These are phyloP conservation scores for Eilema sororculum DNA, from an alignment of 2,888 invertebrate genomes.

Conservation along the genomic window DNA sequence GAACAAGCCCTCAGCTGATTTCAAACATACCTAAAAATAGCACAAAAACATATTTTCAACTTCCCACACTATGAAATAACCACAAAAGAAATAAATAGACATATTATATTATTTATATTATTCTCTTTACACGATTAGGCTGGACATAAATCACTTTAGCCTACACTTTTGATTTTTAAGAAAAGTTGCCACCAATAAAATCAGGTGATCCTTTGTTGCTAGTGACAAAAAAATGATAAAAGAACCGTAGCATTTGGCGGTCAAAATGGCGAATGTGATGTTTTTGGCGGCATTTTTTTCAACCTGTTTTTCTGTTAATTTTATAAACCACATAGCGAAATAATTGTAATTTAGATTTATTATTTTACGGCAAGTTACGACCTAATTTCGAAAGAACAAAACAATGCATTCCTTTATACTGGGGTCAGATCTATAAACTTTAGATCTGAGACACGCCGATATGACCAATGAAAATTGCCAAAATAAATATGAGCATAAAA, in stretches of 20 bases:
- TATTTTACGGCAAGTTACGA: too few species aligned
- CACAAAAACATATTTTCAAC: slow-evolving; percentile 11
- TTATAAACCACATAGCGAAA: too few species aligned
- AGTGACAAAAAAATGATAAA: slow-evolving; percentile 29
- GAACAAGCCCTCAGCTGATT: slow-evolving; percentile 19
- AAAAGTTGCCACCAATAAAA: slow-evolving; percentile 36
- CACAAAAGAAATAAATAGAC: slow-evolving; percentile 5
- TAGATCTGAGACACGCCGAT: too few species aligned
- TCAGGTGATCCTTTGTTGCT: slow-evolving; percentile 43
- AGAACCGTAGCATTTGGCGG: slow-evolving; percentile 16
- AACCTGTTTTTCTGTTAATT: too few species aligned
- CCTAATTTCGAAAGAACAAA: too few species aligned
- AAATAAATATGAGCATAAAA: too few species aligned
- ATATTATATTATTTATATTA: slow-evolving; percentile 21
- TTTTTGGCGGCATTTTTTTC: neutral
- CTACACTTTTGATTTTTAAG: slow-evolving; percentile 20
- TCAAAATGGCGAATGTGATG: slow-evolving; percentile 16
- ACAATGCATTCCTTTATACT: too few species aligned
- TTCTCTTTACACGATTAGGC: slow-evolving; percentile 20
- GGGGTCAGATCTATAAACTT: too few species aligned
- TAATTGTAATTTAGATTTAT: too few species aligned
- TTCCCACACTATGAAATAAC: slow-evolving; percentile 14
- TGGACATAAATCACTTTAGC: slow-evolving; percentile 24
- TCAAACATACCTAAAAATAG: neutral
- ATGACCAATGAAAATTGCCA: too few species aligned